Base-by-base conservation (phyloP, 1,140 invertebrate genomes). In the Ditylenchus dipsaci region DNA sequence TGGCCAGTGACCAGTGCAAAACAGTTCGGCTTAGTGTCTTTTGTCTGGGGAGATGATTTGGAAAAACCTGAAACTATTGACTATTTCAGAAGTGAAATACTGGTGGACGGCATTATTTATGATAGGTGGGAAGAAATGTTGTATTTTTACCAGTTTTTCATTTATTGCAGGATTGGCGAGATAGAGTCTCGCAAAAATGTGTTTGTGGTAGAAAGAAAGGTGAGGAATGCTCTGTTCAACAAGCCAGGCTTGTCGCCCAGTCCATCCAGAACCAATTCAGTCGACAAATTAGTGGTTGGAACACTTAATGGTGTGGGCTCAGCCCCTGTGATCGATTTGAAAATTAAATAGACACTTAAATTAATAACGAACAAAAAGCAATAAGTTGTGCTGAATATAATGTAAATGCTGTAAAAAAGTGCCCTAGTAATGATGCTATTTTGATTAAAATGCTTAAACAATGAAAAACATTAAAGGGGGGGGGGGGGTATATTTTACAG, bases 51-150 rank as follows among this genome's bases (percentile, higher is more conserved):
- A 53, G 80, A 81, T 27, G 79, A 81, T 58, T 57, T 81, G 23
- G 75, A 69, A 43, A 72, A 73, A 23, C 72, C 74, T 61, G 71
- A 74, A 53, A 67, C 66, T 15, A 70, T 80, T 23, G 73, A 79
- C 17, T 80, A 76, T 62, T 82, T 81, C 67, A 73, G 79, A 63
- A 79, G 76, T 27, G 66, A 65, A 19, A 62, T 82, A 3, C 60
- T 71, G 17, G 80, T 82, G 38, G 79, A 81, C 72, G 79, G 79
- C 64, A 68, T 81, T n/a, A 81, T 81, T 45, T 81, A 82, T 63
- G 79, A 81, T 42, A 27, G 67, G 72, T 76, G 27, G 23, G 21
- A 65, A 21, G 11, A 11, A 15, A 15, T 7, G 11, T 15, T 67
- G 60, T 68, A 26, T 58, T 68, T 23, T 19, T 26, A 0, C 21